A percentile compares a stretch with the other conserved stretches of the same genome.
phyloP scores from a whole-genome alignment of 2,113 vertebrate species.

The Gavialis gangeticus region DNA sequence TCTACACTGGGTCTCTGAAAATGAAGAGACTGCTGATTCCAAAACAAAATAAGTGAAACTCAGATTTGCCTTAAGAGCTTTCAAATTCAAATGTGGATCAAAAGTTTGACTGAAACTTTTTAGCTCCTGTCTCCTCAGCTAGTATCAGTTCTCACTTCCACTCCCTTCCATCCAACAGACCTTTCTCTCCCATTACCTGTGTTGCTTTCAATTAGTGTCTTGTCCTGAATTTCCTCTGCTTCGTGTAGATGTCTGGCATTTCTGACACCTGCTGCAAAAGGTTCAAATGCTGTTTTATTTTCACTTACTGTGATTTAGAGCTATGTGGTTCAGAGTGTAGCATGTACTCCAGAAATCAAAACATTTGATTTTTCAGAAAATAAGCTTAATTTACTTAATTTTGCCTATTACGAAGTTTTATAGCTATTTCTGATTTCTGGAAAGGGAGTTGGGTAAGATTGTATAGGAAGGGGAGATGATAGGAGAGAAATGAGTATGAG shows the following conservation, averaged over 20 bases:
- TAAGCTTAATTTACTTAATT: background rate
- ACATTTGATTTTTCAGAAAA: background rate
- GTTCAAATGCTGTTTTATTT: background rate
- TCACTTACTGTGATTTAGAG: background rate
- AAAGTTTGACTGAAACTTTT: background rate
- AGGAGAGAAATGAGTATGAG: background rate
- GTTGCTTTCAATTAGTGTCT: background rate
- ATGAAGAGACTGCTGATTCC: background rate
- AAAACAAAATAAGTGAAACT: constrained; percentile 16
- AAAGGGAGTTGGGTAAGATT: background rate
- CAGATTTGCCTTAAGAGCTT: background rate
- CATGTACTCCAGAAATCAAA: background rate
- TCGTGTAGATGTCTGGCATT: background rate
- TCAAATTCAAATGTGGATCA: background rate
- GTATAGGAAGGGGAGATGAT: background rate
- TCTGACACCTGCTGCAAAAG: background rate
- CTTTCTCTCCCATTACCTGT: background rate
- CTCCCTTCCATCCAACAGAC: background rate
- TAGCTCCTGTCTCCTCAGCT: background rate
- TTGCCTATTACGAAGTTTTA: background rate
- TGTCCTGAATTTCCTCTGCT: background rate
- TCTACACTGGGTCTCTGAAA: background rate
- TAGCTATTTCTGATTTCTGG: background rate
- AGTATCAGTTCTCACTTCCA: background rate
- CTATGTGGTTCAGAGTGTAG: background rate